Evolutionary conservation across 2,888 invertebrate genomes (phyloP).

Genomic region (Tridacna gigas): DNA sequence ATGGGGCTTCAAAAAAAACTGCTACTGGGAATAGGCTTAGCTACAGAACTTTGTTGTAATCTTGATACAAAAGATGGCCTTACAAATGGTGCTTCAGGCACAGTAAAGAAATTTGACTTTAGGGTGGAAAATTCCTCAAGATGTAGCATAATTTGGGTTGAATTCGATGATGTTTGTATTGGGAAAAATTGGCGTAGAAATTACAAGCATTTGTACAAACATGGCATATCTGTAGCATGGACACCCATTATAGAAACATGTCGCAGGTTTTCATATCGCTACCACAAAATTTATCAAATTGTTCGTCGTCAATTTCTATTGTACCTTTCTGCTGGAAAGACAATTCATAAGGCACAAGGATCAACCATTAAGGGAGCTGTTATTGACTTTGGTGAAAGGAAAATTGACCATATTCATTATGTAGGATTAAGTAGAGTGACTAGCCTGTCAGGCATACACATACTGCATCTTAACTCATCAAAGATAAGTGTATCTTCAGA

Average conservation of each 20-base stretch:
- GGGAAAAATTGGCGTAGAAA: conserved; percentile 28
- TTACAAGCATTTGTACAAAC: conserved; percentile 35
- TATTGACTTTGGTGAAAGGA: too few relatives aligned
- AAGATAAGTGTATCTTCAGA: too few relatives aligned
- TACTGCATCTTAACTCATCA: too few relatives aligned
- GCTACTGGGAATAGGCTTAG: conserved; percentile 20
- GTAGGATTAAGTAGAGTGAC: too few relatives aligned
- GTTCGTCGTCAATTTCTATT: conserved; percentile 56
- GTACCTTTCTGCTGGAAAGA: conserved; percentile 46
- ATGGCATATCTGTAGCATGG: conserved; percentile 34
- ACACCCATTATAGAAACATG: conserved; percentile 57
- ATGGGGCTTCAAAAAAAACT: conserved; percentile 32
- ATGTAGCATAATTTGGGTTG: conserved; percentile 53
- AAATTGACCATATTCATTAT: too few relatives aligned
- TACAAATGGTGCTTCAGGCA: conserved; percentile 55
- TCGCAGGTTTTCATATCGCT: conserved; percentile 36
- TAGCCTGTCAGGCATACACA: too few relatives aligned
- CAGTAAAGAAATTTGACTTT: conserved; percentile 43
- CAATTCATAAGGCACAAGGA: conserved; percentile 63
- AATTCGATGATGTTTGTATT: conserved; percentile 33
- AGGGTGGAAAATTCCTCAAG: conserved; percentile 13
- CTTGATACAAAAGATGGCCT: conserved; percentile 55
- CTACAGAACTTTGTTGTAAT: conserved; percentile 46
- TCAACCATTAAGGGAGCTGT: too few relatives aligned
- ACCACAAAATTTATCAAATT: conserved; percentile 31